These are phyloP conservation scores for Choristoneura fumiferana DNA, from an alignment of 1,140 invertebrate genomes.

Conservation along the genomic window DNA sequence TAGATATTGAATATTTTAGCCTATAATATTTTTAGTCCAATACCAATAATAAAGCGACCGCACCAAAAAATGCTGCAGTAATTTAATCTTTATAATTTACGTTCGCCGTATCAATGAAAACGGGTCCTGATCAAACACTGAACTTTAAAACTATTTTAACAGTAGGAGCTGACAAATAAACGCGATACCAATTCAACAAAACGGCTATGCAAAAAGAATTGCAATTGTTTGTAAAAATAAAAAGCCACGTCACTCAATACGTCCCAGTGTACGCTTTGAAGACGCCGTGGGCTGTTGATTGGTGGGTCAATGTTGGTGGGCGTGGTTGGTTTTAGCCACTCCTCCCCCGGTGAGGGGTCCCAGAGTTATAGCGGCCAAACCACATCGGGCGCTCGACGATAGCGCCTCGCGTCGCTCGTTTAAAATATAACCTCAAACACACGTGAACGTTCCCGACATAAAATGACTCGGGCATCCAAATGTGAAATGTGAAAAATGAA, in stretches of 20 bases:
- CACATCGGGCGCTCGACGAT: conserved; percentile 61
- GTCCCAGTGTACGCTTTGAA: conserved; percentile 68
- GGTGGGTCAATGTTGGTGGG: conserved; percentile 40
- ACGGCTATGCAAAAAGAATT: conserved; percentile 41
- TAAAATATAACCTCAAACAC: conserved; percentile 39
- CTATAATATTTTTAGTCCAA: too few species aligned
- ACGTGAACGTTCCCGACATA: conserved; percentile 36
- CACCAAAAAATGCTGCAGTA: too few species aligned
- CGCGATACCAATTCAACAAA: conserved; percentile 55
- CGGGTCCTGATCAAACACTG: neutral
- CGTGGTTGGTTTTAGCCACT: conserved; percentile 43
- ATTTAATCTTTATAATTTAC: conserved; percentile 1
- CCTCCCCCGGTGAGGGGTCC: conserved; percentile 59
- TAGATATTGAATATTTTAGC: too few species aligned
- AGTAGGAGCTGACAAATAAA: conserved; percentile 53
- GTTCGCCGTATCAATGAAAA: conserved; percentile 7
- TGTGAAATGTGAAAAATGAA: conserved; percentile 26
- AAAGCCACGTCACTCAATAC: conserved; percentile 61
- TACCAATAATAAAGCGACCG: too few species aligned
- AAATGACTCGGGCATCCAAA: conserved; percentile 26
- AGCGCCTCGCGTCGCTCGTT: conserved; percentile 55
- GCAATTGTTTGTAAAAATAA: conserved; percentile 64
- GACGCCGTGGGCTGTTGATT: conserved; percentile 42
- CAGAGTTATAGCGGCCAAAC: conserved; percentile 52
- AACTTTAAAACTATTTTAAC: conserved; percentile 37